phyloP scores from a whole-genome alignment of 2,113 vertebrate species.

The Anhinga anhinga region DNA sequence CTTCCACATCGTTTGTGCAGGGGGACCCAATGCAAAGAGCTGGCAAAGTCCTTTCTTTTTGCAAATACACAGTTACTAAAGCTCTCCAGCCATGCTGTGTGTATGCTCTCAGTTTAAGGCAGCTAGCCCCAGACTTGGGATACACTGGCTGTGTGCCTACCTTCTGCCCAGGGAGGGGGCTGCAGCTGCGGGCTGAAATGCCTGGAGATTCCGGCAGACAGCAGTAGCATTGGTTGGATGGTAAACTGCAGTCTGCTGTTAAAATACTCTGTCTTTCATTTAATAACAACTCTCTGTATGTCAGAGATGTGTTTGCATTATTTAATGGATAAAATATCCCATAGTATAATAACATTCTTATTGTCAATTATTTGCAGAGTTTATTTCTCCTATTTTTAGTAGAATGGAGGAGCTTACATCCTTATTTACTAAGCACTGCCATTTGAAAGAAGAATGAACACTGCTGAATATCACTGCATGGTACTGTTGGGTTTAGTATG shows the following conservation, averaged over 20 bases:
- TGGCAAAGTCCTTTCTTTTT: neutral
- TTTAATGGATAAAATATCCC: neutral
- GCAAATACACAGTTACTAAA: neutral
- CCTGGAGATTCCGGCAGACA: neutral
- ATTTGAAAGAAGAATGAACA: neutral
- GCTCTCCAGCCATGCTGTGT: neutral
- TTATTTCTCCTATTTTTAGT: neutral
- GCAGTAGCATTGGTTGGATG: neutral
- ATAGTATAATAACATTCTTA: neutral
- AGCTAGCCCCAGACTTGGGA: neutral
- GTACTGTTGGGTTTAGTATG: neutral
- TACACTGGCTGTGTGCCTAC: neutral
- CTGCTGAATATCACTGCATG: neutral
- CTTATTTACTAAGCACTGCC: neutral
- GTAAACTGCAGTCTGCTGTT: neutral
- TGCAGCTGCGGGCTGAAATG: neutral
- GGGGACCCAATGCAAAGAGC: accelerated
- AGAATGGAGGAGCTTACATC: neutral
- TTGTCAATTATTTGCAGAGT: neutral
- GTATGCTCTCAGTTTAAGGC: neutral
- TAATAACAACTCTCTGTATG: neutral
- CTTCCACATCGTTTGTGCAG: accelerated
- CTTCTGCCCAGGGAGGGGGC: neutral
- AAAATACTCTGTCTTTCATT: neutral
- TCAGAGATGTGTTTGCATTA: neutral